A percentile compares a stretch with the other conserved stretches of the same genome.
Conservation (phyloP, 2,113 vertebrate genomes). For the Himantopus leucocephalus region DNA sequence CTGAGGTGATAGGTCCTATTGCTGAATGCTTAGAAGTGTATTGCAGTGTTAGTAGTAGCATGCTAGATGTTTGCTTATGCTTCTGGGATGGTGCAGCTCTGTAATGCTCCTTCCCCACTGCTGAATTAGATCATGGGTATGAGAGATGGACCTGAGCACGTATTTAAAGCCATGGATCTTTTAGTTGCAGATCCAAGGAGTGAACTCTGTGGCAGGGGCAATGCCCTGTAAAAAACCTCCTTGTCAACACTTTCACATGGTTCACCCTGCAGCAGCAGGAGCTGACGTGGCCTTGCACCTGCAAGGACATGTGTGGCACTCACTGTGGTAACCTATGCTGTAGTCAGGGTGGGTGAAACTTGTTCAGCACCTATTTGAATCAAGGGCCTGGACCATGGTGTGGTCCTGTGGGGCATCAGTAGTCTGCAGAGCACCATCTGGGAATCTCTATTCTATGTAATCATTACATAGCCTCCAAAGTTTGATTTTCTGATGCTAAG, state of each 20-base stretch:
- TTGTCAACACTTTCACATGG: not conserved
- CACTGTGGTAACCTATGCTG: not conserved
- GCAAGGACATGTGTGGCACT: not conserved
- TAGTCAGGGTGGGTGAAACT: not conserved
- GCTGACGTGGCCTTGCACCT: not conserved
- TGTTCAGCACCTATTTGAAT: not conserved
- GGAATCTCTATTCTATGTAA: fast-evolving
- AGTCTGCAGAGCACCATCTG: not conserved
- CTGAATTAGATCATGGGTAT: no score
- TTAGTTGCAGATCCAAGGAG: not conserved
- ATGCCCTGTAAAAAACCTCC: not conserved
- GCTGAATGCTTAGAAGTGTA: not conserved
- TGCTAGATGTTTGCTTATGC: not conserved
- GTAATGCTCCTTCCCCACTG: not conserved
- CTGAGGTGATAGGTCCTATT: not conserved
- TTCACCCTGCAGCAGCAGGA: not conserved
- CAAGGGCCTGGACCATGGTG: not conserved
- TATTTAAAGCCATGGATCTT: not conserved
- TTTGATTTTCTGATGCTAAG: not conserved
- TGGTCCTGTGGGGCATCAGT: not conserved
- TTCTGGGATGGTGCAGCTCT: not conserved
- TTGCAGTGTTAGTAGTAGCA: not conserved
- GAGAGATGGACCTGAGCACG: not conserved
- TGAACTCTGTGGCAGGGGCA: not conserved
- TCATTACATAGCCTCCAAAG: not conserved